Percentiles rank a stretch among this genome's conserved stretches.
Conservation (phyloP, 1,140 invertebrate genomes). For the Wasmannia auropunctata region DNA sequence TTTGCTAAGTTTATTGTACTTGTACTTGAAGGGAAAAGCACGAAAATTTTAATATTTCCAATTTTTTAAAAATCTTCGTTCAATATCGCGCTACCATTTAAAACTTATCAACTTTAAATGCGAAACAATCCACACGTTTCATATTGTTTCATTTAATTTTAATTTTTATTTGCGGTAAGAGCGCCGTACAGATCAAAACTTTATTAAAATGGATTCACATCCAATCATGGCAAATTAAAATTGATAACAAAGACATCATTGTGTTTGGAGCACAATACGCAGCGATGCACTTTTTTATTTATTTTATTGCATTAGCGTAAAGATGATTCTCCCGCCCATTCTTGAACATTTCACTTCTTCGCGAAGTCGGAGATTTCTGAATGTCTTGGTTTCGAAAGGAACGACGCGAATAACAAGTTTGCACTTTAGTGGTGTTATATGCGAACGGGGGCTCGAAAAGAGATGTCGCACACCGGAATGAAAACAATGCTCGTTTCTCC, state of each 20-base stretch:
- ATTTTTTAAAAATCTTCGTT: not conserved
- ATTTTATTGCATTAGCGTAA: not conserved
- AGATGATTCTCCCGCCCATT: not conserved
- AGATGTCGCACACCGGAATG: constrained; percentile 48
- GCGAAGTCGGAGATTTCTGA: not conserved
- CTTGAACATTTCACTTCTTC: not conserved
- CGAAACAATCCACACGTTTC: not conserved
- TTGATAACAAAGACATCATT: not conserved
- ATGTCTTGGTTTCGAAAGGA: not conserved
- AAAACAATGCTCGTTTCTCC: constrained; percentile 58
- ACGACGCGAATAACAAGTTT: constrained; percentile 11
- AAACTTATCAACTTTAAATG: constrained; percentile 25
- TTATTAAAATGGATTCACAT: constrained; percentile 31
- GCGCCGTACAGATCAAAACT: constrained; percentile 12
- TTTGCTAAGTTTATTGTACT: not conserved
- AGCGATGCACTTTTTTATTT: not conserved
- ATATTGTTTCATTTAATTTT: constrained; percentile 30
- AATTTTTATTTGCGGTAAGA: constrained; percentile 43
- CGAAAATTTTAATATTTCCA: constrained; percentile 20
- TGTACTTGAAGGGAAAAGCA: not conserved
- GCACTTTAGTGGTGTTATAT: constrained; percentile 22
- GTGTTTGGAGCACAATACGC: not conserved
- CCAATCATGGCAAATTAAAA: constrained; percentile 36
- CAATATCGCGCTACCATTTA: not conserved
- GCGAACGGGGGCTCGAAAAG: not conserved